phyloP scores from a whole-genome alignment of 2,113 vertebrate genomes.

The Pachycephala philippinensis region DNA sequence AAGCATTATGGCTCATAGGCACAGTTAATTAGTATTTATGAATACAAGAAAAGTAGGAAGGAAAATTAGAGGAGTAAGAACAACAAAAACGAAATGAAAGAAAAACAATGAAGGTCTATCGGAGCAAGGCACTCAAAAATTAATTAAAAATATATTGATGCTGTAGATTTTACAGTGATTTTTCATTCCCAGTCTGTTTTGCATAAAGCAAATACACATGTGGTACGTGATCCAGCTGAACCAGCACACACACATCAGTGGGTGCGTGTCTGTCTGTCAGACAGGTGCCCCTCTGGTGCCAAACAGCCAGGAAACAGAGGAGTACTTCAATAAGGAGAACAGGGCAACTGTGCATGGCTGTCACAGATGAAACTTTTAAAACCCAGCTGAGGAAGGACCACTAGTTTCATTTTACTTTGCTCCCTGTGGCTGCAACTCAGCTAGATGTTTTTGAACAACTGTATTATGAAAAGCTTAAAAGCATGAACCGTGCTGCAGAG shows the following conservation, averaged over 20 bases:
- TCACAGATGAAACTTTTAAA: background rate
- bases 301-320: background rate
- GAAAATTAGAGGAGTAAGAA: background rate
- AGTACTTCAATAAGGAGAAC: background rate
- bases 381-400: background rate
- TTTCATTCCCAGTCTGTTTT: background rate
- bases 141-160: background rate
- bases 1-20: background rate
- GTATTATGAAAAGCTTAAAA: background rate
- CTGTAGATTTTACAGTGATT: background rate
- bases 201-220: background rate
- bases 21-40: constrained; percentile 40
- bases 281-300: background rate
- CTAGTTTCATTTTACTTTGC: background rate
- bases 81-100: background rate
- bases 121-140: background rate
- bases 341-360: background rate
- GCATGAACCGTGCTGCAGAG: background rate
- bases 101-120: background rate
- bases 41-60: constrained; percentile 22
- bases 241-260: rapidly evolving
- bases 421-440: background rate
- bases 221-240: background rate
- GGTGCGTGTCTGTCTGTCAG: background rate
- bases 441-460: background rate